phyloP scores from a whole-genome alignment of 1,140 invertebrate species.

The Drosophila simulans region DNA sequence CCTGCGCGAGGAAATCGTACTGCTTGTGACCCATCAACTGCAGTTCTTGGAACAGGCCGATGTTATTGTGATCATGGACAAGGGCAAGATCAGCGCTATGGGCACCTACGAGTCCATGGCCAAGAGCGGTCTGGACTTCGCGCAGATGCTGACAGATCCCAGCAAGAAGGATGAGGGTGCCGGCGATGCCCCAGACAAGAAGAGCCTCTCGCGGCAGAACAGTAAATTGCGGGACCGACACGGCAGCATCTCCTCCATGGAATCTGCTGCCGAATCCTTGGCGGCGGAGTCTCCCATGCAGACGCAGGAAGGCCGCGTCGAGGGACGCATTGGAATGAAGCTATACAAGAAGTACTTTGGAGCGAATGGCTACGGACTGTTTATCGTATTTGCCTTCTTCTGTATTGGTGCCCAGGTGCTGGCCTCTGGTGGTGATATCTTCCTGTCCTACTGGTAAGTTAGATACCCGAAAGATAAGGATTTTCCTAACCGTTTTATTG shows the following conservation, averaged over 20 bases:
- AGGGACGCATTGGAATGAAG: conserved; percentile 86
- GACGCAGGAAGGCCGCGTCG: conserved; percentile 86
- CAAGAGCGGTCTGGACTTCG: conserved; percentile 88
- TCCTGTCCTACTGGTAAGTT: conserved; percentile 88
- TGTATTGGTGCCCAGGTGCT: conserved; percentile 87
- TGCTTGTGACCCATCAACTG: conserved; percentile 94
- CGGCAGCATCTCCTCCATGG: conserved; percentile 85
- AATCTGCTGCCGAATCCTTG: conserved; percentile 87
- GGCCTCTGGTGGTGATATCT: conserved; percentile 89
- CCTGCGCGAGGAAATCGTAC: conserved; percentile 89
- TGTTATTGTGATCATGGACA: conserved; percentile 87
- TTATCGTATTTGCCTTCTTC: conserved; percentile 82
- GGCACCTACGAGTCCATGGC: conserved; percentile 88
- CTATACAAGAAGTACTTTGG: conserved; percentile 88
- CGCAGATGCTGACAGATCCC: conserved; percentile 86
- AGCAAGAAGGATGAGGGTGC: conserved; percentile 84
- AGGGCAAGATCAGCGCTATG: conserved; percentile 87
- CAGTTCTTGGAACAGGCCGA: conserved; percentile 93
- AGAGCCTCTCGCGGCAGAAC: conserved; percentile 62
- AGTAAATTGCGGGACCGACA: conserved; percentile 77
- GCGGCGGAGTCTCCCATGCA: conserved; percentile 85
- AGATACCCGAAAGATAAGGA: neutral
- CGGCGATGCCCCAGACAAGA: conserved; percentile 44
- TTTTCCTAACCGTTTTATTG: neutral
- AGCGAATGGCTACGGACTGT: conserved; percentile 86